A percentile compares a stretch with the other conserved stretches of the same genome.
Conservation (phyloP, 2,888 invertebrate genomes). For the Rhogogaster chlorosoma region DNA sequence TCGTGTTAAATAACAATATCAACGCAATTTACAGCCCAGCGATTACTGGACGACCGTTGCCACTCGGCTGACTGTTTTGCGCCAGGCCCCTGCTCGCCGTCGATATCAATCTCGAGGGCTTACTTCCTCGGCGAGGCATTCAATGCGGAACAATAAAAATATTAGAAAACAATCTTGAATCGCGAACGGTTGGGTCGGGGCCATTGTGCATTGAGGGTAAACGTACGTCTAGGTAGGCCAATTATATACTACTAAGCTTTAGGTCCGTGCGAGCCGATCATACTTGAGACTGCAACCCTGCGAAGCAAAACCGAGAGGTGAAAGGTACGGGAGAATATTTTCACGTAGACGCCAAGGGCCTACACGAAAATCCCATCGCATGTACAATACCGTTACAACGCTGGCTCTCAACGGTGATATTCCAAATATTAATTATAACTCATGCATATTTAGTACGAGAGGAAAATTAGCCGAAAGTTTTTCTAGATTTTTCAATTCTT, state of each 20-base stretch:
- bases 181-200: constrained; percentile 63
- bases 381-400: constrained; percentile 20
- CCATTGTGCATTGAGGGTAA: constrained; percentile 67
- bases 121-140: constrained; percentile 68
- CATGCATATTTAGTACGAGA: neutral
- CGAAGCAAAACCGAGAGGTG: constrained; percentile 1
- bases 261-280: constrained; percentile 23
- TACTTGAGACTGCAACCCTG: constrained; percentile 42
- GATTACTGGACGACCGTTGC: constrained; percentile 65
- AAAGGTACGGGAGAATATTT: constrained; percentile 17
- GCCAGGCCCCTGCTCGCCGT: constrained; percentile 61
- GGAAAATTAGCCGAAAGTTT: neutral
- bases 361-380: neutral
- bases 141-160: constrained; percentile 66
- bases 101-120: constrained; percentile 70
- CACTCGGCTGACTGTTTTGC: constrained; percentile 55
- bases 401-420: constrained; percentile 27
- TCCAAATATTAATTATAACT: neutral
- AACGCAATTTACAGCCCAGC: constrained; percentile 66
- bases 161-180: constrained; percentile 69
- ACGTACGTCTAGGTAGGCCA: constrained; percentile 60
- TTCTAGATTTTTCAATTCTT: neutral
- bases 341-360: neutral
- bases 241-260: constrained; percentile 64
- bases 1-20: constrained; percentile 64